Evolutionary conservation across 2,797 vertebrate species (phyloP), one percentile per base, ranked within the genome.

Genomic region (Malurus leucopterus): DNA sequence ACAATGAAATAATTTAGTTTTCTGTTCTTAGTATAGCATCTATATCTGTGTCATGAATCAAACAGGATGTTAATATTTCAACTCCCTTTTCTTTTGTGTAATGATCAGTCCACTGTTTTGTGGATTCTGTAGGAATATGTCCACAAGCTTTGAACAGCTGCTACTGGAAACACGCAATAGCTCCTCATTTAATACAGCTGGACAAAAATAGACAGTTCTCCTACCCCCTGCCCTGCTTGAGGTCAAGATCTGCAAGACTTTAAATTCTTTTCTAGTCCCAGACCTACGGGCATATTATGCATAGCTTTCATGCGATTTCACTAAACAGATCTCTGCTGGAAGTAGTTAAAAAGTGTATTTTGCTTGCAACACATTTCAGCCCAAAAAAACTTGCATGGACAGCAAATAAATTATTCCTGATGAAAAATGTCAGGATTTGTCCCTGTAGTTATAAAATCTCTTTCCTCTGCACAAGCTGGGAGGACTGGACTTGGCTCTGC

Each of bases 31-130:
- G 57, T 79, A 74, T 16, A 90, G 11, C 53, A 63, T 86, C 77
- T 76, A 74, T 75, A 90, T 88, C 74, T 79, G 53, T 88, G 92
- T 82, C 46, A 90, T 55, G 27, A 96, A 93, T 94, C 91, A 94
- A 94, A 94, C 75, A 94, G 82, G 46, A 86, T 41, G 73, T 83
- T 86, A 91, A 67, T 90, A 74, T 67, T 90, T 84, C 71, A 89
- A 47, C 46, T 95, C 70, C 53, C 59, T 64, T 91, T 92, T 73
- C 29, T 91, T 96, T 93, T 90, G 20, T 82, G 65, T 82, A 83
- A 76, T 78, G 83, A 91, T 74, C 51, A 73, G 27, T 89, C 67
- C 13, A 2, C 51, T 93, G n/a, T 29, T 93, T 89, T 75, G 21
- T 75, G 80, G 87, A 53, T 76, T 91, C 62, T 67, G 29, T 54